phyloP scores from a whole-genome alignment of 2,113 vertebrate genomes.

The Progne subis region DNA sequence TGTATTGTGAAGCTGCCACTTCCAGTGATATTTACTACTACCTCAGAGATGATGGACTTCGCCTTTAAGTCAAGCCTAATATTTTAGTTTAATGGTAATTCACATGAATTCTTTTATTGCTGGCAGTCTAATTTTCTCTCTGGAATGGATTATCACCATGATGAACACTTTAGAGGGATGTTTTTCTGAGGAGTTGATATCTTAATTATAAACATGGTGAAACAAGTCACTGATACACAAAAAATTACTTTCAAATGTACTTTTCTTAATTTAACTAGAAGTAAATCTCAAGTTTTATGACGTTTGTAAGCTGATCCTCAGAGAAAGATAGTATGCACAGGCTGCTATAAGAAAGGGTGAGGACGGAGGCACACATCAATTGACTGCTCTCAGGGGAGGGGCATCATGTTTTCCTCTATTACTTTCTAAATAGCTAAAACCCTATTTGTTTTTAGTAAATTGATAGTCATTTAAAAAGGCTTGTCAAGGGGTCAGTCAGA shows the following conservation, averaged over 20 bases:
- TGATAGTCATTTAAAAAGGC: neutral
- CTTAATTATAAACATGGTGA: neutral
- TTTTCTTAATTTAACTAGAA: neutral
- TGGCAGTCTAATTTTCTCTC: neutral
- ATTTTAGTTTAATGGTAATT: neutral
- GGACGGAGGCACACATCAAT: neutral
- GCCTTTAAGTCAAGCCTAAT: neutral
- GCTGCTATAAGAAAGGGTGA: neutral
- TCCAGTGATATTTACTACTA: neutral
- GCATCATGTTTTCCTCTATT: neutral
- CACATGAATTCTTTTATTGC: neutral
- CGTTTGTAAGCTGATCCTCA: neutral
- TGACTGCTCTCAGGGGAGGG: neutral
- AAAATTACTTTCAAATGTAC: neutral
- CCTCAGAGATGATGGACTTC: neutral
- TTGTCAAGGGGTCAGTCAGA: neutral
- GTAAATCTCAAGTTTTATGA: neutral
- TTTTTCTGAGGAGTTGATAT: neutral
- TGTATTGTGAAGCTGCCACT: neutral
- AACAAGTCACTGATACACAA: neutral
- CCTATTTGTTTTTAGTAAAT: neutral
- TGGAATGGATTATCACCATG: neutral
- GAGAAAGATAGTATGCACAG: neutral
- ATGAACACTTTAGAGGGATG: neutral
- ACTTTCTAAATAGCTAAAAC: slow-evolving; percentile 25